phyloP scores from a whole-genome alignment of 2,888 invertebrate genomes.

The Drosophila pegasa region DNA sequence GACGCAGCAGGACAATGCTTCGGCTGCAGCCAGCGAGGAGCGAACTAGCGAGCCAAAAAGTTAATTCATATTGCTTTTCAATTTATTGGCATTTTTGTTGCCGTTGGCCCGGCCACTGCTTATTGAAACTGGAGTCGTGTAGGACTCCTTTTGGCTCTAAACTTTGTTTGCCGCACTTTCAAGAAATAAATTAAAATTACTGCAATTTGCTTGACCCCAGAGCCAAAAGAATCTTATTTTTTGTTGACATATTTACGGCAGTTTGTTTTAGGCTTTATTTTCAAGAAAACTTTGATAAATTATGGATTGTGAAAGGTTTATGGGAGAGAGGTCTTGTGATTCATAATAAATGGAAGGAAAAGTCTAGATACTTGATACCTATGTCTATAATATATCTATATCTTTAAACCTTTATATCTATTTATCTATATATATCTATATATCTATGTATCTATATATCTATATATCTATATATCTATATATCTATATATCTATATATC shows the following conservation, averaged over 20 bases:
- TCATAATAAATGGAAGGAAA: no score
- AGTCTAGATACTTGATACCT: no score
- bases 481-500: background rate
- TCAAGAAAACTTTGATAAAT: background rate
- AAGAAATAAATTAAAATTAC: slow-evolving; percentile 72
- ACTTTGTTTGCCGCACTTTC: slow-evolving; percentile 32
- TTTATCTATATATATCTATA: background rate
- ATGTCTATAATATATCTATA: background rate
- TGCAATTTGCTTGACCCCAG: slow-evolving; percentile 44
- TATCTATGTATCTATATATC: background rate
- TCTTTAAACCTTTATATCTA: background rate
- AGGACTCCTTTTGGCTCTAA: slow-evolving; percentile 23
- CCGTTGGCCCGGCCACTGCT: slow-evolving; percentile 21
- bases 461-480: background rate
- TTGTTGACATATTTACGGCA: slow-evolving; percentile 10
- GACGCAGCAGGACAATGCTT: slow-evolving; percentile 38
- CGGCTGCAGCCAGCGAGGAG: slow-evolving; percentile 10
- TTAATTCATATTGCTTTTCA: slow-evolving; percentile 77
- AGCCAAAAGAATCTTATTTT: slow-evolving; percentile 30
- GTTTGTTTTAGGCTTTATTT: background rate
- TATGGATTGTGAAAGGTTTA: background rate
- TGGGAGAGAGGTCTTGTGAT: background rate
- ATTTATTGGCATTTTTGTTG: slow-evolving; percentile 71
- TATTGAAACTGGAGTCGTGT: slow-evolving; percentile 51
- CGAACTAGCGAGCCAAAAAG: slow-evolving; percentile 59